Evolutionary conservation across 37 sponge, comb jelly and placozoan species (phyloP), one percentile per base, ranked within the genome.

Genomic region (Spongia lamella): DNA sequence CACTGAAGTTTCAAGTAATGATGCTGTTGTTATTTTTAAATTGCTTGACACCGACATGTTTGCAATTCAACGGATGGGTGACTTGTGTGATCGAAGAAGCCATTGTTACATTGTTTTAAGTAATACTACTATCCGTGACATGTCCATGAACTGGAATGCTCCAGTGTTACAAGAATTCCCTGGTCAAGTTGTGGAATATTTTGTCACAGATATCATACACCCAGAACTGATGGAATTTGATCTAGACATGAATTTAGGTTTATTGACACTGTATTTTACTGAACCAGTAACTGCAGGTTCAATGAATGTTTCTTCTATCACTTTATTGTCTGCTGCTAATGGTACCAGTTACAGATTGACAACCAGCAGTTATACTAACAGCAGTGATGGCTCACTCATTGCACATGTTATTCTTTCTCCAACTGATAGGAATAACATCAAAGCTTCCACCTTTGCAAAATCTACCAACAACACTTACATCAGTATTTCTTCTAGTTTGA

Each of bases 221-320:
- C 96, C 96, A 26, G 20, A 21, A 17, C 32, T 95, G 16, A 7
- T 58, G n/a, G 25, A 65, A 20, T 95, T 91, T 63, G 75, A 88
- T 58, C 66, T 95, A 32, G 86, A 95, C 43, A 84, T 95, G 92
- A 66, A 95, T 76, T 56, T 26, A 24, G 96, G 96, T 35, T 38
- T 95, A 49, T 63, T 95, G 27, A 84, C 76, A 3, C 43, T 95
- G 31, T 38, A 33, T 35, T 88, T 95, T 49, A 84, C 92, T 27
- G 96, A 95, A 43, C 96, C 96, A 34, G 68, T 95, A 21, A 43
- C 38, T 17, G 84, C 69, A 9, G 66, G 67, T 27, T 76, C 84
- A n/a, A 53, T 94, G 3, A 27, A 85, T 50, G 32, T 77, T 20
- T 50, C 57, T 26, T 61, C 51, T 31, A 79, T 95, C 19, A 78